Conservation (phyloP, 2,888 invertebrate species). For the Cordylochernes scorpioides region DNA sequence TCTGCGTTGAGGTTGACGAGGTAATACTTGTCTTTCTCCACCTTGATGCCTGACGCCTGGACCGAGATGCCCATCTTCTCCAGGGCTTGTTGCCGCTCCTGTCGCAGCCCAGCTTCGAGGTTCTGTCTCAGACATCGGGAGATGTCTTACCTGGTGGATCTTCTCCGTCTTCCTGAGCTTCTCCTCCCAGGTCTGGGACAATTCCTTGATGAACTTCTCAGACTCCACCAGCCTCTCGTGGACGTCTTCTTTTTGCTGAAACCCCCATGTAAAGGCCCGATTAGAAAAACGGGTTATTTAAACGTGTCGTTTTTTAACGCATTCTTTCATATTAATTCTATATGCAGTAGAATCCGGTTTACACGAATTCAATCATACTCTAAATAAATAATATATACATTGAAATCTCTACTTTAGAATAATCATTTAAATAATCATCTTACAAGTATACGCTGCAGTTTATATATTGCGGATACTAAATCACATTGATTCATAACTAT, state of each 20-base stretch:
- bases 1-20: slow-evolving; percentile 95
- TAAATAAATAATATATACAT: too few relatives aligned
- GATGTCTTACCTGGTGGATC: slow-evolving; percentile 23
- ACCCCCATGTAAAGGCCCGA: too few relatives aligned
- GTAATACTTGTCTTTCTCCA: slow-evolving; percentile 89
- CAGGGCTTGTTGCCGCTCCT: slow-evolving; percentile 78
- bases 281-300: too few relatives aligned
- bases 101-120: slow-evolving; percentile 28
- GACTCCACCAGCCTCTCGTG: slow-evolving; percentile 36
- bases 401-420: too few relatives aligned
- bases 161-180: slow-evolving; percentile 62
- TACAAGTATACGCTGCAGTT: too few relatives aligned
- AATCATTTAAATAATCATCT: too few relatives aligned
- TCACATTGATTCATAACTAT: too few relatives aligned
- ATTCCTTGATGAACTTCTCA: slow-evolving; percentile 85
- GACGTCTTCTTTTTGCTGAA: slow-evolving; percentile 26
- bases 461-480: too few relatives aligned
- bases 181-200: slow-evolving; percentile 96
- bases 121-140: not conserved
- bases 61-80: slow-evolving; percentile 98
- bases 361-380: too few relatives aligned
- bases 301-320: too few relatives aligned
- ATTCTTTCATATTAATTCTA: too few relatives aligned
- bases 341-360: too few relatives aligned
- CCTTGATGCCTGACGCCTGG: slow-evolving; percentile 82